phyloP scores from a whole-genome alignment of 2,888 invertebrate species.

The Orthosia cruda region DNA sequence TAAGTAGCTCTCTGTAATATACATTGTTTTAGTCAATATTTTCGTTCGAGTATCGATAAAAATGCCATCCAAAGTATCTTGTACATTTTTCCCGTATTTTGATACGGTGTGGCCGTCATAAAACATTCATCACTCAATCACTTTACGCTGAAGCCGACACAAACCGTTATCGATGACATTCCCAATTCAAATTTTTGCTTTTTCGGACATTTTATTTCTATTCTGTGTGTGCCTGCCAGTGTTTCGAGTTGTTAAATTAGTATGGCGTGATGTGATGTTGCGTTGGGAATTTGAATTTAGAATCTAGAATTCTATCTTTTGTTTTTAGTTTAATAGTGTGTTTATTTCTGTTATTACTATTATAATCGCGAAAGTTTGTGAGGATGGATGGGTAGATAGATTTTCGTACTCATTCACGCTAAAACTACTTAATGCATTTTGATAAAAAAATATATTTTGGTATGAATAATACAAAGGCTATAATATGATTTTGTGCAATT shows the following conservation, averaged over 20 bases:
- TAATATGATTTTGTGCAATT: no score
- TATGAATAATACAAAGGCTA: no score
- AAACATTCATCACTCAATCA: constrained; percentile 49
- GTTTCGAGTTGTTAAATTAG: constrained; percentile 15
- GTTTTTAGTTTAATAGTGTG: background rate
- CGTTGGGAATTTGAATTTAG: background rate
- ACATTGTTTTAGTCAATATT: background rate
- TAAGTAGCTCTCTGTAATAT: background rate
- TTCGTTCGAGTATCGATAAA: background rate
- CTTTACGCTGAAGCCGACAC: constrained; percentile 28
- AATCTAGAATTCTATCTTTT: background rate
- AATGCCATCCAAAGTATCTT: background rate
- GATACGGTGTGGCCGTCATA: constrained; percentile 17
- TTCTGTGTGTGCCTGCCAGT: constrained; percentile 23
- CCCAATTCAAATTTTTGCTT: constrained; percentile 41
- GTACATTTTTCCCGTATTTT: constrained; percentile 5
- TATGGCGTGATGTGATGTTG: background rate
- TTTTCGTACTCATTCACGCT: no score
- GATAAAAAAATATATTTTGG: no score
- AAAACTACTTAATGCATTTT: no score
- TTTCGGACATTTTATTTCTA: constrained; percentile 21
- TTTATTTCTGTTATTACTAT: no score
- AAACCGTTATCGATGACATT: constrained; percentile 48
- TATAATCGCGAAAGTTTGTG: no score
- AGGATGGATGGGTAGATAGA: no score